Evolutionary conservation across 1,140 invertebrate genomes (phyloP).

Genomic region (Drosophila melanica): DNA sequence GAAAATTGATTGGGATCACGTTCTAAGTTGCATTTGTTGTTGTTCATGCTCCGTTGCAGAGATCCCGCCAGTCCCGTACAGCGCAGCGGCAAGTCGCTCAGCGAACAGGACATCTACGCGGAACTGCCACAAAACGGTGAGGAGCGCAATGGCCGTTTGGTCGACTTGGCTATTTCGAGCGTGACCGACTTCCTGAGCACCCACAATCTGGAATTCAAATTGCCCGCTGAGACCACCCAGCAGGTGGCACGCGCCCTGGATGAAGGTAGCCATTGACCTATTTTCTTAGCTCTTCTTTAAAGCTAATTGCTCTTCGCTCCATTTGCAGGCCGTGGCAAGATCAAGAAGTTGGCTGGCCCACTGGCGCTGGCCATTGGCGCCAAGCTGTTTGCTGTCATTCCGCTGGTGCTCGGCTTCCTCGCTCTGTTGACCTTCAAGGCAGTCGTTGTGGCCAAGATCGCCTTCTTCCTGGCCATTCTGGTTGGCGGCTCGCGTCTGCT

Average conservation of each 20-base stretch:
- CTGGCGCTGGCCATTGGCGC: conserved; percentile 87
- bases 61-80: conserved; percentile 79
- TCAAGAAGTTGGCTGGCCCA: conserved; percentile 89
- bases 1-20: not conserved
- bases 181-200: conserved; percentile 85
- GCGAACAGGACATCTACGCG: conserved; percentile 85
- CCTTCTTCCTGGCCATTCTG: conserved; percentile 88
- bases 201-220: conserved; percentile 87
- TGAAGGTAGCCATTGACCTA: conserved; percentile 85
- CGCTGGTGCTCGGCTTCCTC: conserved; percentile 88
- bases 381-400: conserved; percentile 88
- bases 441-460: conserved; percentile 89
- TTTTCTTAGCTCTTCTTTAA: not conserved
- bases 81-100: conserved; percentile 84
- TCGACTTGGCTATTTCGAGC: conserved; percentile 86
- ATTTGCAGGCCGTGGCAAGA: conserved; percentile 87
- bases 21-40: conserved; percentile 26
- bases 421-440: conserved; percentile 90
- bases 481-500: conserved; percentile 89
- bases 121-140: conserved; percentile 85
- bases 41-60: conserved; percentile 54
- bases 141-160: conserved; percentile 85
- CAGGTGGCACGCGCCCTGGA: conserved; percentile 86
- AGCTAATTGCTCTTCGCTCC: not conserved
- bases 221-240: conserved; percentile 85